A percentile compares a stretch with the other conserved stretches of the same genome.
These are phyloP conservation scores for Adineta ricciae DNA, from an alignment of 2,888 invertebrate species.

Conservation along the genomic window DNA sequence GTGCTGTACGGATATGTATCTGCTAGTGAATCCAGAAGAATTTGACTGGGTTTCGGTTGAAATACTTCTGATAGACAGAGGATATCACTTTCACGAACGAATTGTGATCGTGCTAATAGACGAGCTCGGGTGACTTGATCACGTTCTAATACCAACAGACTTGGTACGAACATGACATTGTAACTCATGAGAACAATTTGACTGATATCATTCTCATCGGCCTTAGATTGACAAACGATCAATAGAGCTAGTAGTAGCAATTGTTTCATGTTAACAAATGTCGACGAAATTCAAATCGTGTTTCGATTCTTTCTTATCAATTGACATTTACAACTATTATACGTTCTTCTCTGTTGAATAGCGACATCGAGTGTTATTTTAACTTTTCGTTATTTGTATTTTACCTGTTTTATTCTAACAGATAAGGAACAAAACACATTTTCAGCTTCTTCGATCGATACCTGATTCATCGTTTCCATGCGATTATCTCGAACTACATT, in stretches of 20 bases:
- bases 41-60: background rate
- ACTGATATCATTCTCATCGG: background rate
- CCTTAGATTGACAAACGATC: background rate
- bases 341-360: background rate
- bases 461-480: background rate
- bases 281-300: background rate
- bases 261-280: background rate
- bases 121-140: background rate
- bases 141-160: background rate
- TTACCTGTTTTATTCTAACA: background rate
- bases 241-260: background rate
- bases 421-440: background rate
- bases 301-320: background rate
- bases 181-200: background rate
- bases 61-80: slow-evolving; percentile 4
- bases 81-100: background rate
- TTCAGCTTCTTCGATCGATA: background rate
- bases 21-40: background rate
- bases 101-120: background rate
- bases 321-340: background rate
- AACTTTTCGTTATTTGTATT: background rate
- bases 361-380: background rate
- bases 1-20: background rate
- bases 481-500: background rate
- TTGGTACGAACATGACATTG: slow-evolving; percentile 2